phyloP scores from a whole-genome alignment of 1,140 invertebrate species.

The Trichonephila clavipes region DNA sequence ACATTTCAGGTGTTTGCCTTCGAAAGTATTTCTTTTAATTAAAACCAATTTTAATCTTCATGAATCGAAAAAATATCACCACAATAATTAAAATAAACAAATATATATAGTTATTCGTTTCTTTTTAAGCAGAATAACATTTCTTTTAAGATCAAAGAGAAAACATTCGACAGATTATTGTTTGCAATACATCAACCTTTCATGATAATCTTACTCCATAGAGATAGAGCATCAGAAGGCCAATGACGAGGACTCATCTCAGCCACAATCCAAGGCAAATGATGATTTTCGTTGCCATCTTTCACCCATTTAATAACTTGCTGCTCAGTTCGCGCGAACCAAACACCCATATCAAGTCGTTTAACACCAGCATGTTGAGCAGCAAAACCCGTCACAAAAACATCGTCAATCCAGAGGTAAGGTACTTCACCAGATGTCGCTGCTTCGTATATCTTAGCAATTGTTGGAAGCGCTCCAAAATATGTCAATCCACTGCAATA shows the following conservation, averaged over 20 bases:
- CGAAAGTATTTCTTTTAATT: no score
- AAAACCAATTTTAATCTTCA: no score
- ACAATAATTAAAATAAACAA: no score
- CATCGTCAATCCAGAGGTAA: constrained; percentile 83
- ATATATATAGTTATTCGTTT: no score
- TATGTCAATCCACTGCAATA: constrained; percentile 78
- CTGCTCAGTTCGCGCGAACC: constrained; percentile 48
- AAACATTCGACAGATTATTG: no score
- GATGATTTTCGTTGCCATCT: neutral
- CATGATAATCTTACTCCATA: constrained; percentile 27
- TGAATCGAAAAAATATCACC: no score
- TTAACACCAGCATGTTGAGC: constrained; percentile 58
- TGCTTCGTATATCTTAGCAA: constrained; percentile 56
- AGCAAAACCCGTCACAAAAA: constrained; percentile 83
- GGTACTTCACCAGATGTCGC: constrained; percentile 16
- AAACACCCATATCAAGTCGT: constrained; percentile 52
- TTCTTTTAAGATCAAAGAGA: no score
- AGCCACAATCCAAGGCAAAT: constrained; percentile 51
- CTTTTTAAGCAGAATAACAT: no score
- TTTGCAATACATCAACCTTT: no score
- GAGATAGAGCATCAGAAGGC: neutral
- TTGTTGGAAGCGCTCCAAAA: constrained; percentile 59
- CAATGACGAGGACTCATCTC: constrained; percentile 57
- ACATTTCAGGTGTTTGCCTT: no score
- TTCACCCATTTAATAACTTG: constrained; percentile 48